Conservation (phyloP, 2,888 invertebrate genomes). For the Abscondita cerata region DNA sequence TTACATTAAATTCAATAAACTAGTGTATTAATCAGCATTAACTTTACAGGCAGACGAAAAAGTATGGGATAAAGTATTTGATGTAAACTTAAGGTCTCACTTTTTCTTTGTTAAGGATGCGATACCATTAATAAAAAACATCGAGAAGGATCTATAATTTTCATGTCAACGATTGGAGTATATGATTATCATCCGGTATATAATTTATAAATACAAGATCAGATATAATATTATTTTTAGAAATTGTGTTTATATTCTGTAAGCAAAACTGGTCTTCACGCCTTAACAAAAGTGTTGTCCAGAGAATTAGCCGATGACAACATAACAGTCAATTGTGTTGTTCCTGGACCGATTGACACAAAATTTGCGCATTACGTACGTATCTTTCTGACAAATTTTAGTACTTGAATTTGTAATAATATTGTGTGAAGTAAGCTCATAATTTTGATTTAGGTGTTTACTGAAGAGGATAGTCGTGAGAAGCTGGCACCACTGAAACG, state of each 20-base stretch:
- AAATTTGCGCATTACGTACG: too few species aligned
- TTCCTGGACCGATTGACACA: constrained; percentile 91
- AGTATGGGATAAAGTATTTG: constrained; percentile 96
- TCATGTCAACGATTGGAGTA: constrained; percentile 88
- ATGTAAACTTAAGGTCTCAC: constrained; percentile 89
- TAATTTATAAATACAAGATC: background rate
- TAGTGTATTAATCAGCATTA: too few species aligned
- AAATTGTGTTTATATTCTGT: constrained; percentile 89
- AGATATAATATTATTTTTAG: background rate
- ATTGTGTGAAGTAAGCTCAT: too few species aligned
- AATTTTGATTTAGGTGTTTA: too few species aligned
- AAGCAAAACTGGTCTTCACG: constrained; percentile 90
- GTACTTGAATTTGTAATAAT: too few species aligned
- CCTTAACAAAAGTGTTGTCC: constrained; percentile 84
- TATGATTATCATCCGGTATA: constrained; percentile 62
- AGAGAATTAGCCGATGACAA: constrained; percentile 78
- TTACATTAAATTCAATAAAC: too few species aligned
- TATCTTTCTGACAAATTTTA: too few species aligned
- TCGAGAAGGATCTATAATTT: constrained; percentile 83
- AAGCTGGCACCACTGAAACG: too few species aligned
- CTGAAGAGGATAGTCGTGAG: too few species aligned
- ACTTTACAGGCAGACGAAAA: constrained; percentile 83
- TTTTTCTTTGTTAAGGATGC: constrained; percentile 88
- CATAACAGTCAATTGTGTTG: constrained; percentile 92
- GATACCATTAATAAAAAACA: constrained; percentile 80